phyloP scores from a whole-genome alignment of 2,888 invertebrate genomes.

The Parasteatoda lunata region DNA sequence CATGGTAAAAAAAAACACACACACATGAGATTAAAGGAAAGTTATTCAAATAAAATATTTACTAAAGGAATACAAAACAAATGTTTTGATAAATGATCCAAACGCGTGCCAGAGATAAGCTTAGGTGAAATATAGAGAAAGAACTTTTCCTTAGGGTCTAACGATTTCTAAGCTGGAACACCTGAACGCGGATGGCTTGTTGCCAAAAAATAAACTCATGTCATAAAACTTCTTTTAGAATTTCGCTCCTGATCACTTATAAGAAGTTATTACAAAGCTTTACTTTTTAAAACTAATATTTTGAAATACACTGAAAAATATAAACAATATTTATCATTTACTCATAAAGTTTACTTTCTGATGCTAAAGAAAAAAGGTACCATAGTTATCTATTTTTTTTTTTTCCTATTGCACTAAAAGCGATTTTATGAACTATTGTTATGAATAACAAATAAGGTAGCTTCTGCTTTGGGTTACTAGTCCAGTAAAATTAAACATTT shows the following conservation, averaged over 20 bases:
- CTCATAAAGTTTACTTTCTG: too few species aligned
- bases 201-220: constrained; percentile 51
- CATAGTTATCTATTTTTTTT: too few species aligned
- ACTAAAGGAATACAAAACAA: constrained; percentile 55
- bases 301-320: too few species aligned
- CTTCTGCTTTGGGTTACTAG: too few species aligned
- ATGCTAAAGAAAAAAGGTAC: too few species aligned
- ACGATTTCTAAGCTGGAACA: constrained; percentile 39
- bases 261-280: background rate
- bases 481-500: too few species aligned
- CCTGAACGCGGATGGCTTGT: constrained; percentile 32
- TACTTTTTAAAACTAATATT: too few species aligned
- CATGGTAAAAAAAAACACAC: constrained; percentile 22
- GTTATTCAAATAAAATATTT: constrained; percentile 60
- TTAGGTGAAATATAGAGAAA: constrained; percentile 41
- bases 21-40: constrained; percentile 34
- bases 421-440: too few species aligned
- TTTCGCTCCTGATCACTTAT: constrained; percentile 15
- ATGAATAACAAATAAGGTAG: too few species aligned
- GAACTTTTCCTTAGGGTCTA: constrained; percentile 41
- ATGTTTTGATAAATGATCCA: constrained; percentile 50
- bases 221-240: constrained; percentile 35
- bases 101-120: constrained; percentile 51
- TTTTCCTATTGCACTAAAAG: too few species aligned
- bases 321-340: too few species aligned